These are phyloP conservation scores for Aphaenogaster ashmeadi DNA, from an alignment of 1,140 invertebrate species.

Conservation along the genomic window DNA sequence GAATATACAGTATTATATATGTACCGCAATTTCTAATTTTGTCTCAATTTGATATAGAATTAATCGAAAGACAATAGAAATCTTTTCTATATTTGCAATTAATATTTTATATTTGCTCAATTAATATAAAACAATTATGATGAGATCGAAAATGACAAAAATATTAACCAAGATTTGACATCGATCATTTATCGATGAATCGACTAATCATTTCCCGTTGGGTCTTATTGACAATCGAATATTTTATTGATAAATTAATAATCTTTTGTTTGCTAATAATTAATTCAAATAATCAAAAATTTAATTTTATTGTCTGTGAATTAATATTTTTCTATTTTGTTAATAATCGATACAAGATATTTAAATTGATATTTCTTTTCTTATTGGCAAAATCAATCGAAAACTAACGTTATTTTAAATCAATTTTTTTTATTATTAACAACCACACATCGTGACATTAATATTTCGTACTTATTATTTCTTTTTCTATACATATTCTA, in stretches of 20 bases:
- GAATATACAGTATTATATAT: too few relatives aligned
- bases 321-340: not conserved
- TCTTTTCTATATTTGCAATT: too few relatives aligned
- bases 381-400: not conserved
- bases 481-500: not conserved
- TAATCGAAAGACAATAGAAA: too few relatives aligned
- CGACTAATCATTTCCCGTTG: too few relatives aligned
- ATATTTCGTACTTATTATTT: not conserved
- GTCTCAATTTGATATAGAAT: too few relatives aligned
- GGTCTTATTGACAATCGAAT: not conserved
- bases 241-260: not conserved
- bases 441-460: not conserved
- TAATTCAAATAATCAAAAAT: not conserved
- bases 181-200: too few relatives aligned
- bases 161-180: too few relatives aligned
- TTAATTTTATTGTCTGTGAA: not conserved
- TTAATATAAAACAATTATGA: too few relatives aligned
- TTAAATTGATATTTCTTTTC: not conserved
- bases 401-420: not conserved
- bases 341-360: not conserved
- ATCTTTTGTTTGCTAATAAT: not conserved
- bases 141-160: too few relatives aligned
- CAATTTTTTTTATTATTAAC: not conserved
- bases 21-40: too few relatives aligned
- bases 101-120: too few relatives aligned